phyloP scores from a whole-genome alignment of 2,113 vertebrate species.

The Erinaceus europaeus region DNA sequence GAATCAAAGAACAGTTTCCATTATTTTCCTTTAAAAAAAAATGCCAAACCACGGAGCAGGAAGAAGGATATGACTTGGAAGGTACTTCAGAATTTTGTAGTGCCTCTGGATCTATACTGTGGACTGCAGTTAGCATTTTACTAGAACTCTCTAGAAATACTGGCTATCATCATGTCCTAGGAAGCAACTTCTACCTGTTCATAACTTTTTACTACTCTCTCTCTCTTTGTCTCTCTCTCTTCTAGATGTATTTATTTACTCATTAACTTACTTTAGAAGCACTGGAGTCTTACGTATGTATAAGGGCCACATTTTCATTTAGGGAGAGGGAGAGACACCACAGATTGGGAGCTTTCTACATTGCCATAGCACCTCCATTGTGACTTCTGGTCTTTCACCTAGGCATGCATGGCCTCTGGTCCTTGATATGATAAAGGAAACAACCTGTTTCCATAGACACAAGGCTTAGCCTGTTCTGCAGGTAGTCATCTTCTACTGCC shows the following conservation, averaged over 20 bases:
- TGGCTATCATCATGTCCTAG: background rate
- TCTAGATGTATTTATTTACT: too few relatives aligned
- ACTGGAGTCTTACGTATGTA: too few relatives aligned
- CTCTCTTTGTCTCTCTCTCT: too few relatives aligned
- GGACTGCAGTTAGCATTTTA: constrained; percentile 14
- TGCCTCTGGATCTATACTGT: background rate
- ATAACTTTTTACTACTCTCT: too few relatives aligned
- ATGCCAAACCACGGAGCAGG: background rate
- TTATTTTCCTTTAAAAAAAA: background rate
- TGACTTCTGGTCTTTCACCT: too few relatives aligned
- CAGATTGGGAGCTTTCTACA: too few relatives aligned
- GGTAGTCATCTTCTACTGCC: fast-evolving
- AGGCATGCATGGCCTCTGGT: background rate
- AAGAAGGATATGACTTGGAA: constrained; percentile 12
- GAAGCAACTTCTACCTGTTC: background rate
- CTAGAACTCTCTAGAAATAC: background rate
- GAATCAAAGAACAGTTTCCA: background rate
- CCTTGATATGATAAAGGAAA: background rate
- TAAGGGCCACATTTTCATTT: too few relatives aligned
- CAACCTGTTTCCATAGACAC: background rate
- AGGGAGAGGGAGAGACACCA: too few relatives aligned
- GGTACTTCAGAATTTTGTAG: background rate
- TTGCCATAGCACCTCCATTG: too few relatives aligned
- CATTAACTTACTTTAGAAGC: too few relatives aligned
- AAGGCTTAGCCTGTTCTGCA: background rate